Evolutionary conservation across 2,888 invertebrate genomes (phyloP).

Genomic region (Spilarctia lutea): DNA sequence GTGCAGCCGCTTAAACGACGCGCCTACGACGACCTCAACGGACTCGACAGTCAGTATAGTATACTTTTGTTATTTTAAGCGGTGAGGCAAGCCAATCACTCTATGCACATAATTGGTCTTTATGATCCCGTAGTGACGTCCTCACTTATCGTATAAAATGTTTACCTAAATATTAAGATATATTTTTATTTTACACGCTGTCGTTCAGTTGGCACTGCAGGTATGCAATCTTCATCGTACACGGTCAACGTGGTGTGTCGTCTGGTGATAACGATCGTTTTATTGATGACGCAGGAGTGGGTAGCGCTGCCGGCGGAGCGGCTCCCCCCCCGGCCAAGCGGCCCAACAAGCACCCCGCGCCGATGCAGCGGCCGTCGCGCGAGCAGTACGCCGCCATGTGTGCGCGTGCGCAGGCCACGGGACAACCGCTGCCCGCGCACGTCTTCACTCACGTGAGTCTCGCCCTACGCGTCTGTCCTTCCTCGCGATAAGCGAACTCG

Average conservation of each 20-base stretch:
- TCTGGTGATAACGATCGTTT: not conserved
- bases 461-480: constrained; percentile 12
- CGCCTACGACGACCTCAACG: constrained; percentile 95
- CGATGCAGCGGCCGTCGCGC: constrained; percentile 89
- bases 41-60: constrained; percentile 94
- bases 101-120: too few species aligned
- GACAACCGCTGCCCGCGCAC: constrained; percentile 90
- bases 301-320: constrained; percentile 67
- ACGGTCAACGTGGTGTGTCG: not conserved
- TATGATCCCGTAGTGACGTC: not conserved
- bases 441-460: constrained; percentile 87
- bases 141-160: not conserved
- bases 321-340: constrained; percentile 92
- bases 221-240: constrained; percentile 4
- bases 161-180: not conserved
- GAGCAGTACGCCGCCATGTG: constrained; percentile 91
- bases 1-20: constrained; percentile 90
- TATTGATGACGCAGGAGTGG: constrained; percentile 52
- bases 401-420: constrained; percentile 88
- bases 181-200: constrained; percentile 20
- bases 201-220: constrained; percentile 15
- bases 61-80: constrained; percentile 27
- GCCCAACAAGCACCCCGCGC: constrained; percentile 91
- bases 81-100: too few species aligned
- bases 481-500: constrained; percentile 9